A percentile compares a stretch with the other conserved stretches of the same genome.
Conservation (phyloP, 2,113 vertebrate species). For the Dasyornis broadbenti region DNA sequence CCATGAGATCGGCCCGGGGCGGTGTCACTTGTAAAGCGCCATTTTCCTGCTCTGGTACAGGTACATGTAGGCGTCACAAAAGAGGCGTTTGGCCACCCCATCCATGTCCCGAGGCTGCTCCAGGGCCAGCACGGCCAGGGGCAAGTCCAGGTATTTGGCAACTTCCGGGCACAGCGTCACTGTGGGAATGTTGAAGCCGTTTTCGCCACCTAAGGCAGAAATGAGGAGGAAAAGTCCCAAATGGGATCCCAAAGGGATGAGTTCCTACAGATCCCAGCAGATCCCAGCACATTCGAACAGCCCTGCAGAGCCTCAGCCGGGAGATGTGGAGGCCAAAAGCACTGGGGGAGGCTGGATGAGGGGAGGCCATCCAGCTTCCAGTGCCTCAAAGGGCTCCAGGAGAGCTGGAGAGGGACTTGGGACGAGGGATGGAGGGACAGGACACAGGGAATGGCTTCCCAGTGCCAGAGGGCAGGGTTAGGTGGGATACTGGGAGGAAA, state of each 20-base stretch:
- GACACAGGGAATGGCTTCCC: not conserved
- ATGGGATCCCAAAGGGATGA: not conserved
- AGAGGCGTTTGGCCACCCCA: constrained; percentile 86
- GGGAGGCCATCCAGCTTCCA: not conserved
- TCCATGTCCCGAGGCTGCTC: constrained; percentile 85
- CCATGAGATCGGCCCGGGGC: accelerated
- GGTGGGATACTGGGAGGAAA: not conserved
- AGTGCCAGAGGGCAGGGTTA: not conserved
- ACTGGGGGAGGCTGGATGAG: not conserved
- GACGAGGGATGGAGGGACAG: not conserved
- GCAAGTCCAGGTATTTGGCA: constrained; percentile 76
- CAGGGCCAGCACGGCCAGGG: constrained; percentile 70
- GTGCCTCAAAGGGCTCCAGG: not conserved
- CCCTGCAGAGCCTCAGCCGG: not conserved
- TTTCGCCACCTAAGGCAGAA: constrained; percentile 68
- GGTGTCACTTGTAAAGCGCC: constrained; percentile 77
- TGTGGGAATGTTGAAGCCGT: constrained; percentile 84
- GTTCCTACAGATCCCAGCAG: not conserved
- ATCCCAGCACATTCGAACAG: not conserved
- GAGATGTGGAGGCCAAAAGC: not conserved
- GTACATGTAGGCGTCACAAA: constrained; percentile 91
- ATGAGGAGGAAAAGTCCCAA: not conserved
- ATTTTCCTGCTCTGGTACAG: constrained; percentile 85
- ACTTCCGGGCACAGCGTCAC: constrained; percentile 82
- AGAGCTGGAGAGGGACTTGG: not conserved